Evolutionary conservation across 2,888 invertebrate genomes (phyloP).

Genomic region (Patella caerulea): DNA sequence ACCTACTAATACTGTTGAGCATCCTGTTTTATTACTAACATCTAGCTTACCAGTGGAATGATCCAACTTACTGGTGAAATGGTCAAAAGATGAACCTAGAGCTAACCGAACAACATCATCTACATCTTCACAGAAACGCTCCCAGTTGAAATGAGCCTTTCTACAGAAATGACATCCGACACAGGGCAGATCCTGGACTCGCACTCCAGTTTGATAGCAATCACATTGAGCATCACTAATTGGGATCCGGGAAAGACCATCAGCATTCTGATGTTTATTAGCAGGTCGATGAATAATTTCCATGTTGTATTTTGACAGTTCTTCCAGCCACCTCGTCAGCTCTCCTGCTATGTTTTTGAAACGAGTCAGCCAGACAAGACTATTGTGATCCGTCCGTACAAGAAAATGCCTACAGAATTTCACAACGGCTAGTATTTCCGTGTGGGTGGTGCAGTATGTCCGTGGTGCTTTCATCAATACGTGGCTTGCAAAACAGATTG

Average conservation of each 20-base stretch:
- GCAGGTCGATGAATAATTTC: slow-evolving; percentile 25
- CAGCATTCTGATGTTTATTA: slow-evolving; percentile 28
- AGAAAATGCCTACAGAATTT: slow-evolving; percentile 35
- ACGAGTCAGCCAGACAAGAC: slow-evolving; percentile 33
- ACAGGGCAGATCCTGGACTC: slow-evolving; percentile 11
- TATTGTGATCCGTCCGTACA: slow-evolving; percentile 39
- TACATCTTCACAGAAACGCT: background rate
- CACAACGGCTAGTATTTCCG: slow-evolving; percentile 31
- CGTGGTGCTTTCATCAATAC: slow-evolving; percentile 26
- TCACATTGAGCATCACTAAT: background rate
- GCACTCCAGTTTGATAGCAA: background rate
- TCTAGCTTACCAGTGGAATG: too few relatives aligned
- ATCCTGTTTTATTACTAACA: too few relatives aligned
- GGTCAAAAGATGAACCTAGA: too few relatives aligned
- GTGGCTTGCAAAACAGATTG: too few relatives aligned
- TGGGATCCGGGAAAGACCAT: slow-evolving; percentile 28
- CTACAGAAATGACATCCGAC: slow-evolving; percentile 14
- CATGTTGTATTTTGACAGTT: slow-evolving; percentile 39
- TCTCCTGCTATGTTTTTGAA: slow-evolving; percentile 39
- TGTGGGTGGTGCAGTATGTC: slow-evolving; percentile 32
- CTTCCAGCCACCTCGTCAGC: slow-evolving; percentile 41
- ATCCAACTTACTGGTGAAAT: too few relatives aligned
- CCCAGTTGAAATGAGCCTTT: slow-evolving; percentile 1
- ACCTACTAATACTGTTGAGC: too few relatives aligned
- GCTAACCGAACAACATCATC: slow-evolving; percentile 7